Base-by-base conservation (phyloP, 2,888 invertebrate species). In the Cerastis rubricosa region DNA sequence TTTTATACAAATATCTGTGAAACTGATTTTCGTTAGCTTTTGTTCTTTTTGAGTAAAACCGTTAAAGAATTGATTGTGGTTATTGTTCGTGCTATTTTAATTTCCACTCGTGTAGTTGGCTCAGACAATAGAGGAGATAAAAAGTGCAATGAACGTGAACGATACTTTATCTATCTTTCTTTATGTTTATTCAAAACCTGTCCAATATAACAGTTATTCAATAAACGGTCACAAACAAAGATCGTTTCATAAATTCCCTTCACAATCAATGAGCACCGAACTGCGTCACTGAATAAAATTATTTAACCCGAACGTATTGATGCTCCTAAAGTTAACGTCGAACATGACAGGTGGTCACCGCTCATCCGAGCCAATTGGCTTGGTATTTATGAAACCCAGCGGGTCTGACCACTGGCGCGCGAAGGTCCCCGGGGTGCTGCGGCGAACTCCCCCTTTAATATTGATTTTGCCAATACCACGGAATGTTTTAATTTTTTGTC, bases 401-500 rank as follows among this genome's bases (percentile, higher is more conserved):
- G 83, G 84, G 76, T 72, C 63, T 80, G 83, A 81, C 78, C 90
- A 87, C 76, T 82, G 88, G 85, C 70, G 83, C 83, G 88, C 25
- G 72, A 83, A 81, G 79, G 81, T 79, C 88, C 78, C 84, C 0
- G 65, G 84, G 76, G 85, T 78, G 73, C 86, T 88, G 88, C 86
- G 88, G 88, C 81, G 80, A 79, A 78, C 74, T 83, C 73, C 63
- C 81, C 85, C 83, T 86, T 86, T 88, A 88, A 91, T 92, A 92
- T 92, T 91, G 93, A 92, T 91, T 91, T 84, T 84, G 85, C 80
- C 80, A 85, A 88, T 85, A 85, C 84, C 88, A 78, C 71, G 80
- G 85, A 89, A 88, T 89, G 88, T 90, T 91, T 90, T 89, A 90
- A 90, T 88, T 90, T 91, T 89, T 90, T 85, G 86, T 85, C 86